Evolutionary conservation across 2,113 vertebrate species (phyloP), one percentile per base, ranked within the genome.

Genomic region (Nibea coibor): DNA sequence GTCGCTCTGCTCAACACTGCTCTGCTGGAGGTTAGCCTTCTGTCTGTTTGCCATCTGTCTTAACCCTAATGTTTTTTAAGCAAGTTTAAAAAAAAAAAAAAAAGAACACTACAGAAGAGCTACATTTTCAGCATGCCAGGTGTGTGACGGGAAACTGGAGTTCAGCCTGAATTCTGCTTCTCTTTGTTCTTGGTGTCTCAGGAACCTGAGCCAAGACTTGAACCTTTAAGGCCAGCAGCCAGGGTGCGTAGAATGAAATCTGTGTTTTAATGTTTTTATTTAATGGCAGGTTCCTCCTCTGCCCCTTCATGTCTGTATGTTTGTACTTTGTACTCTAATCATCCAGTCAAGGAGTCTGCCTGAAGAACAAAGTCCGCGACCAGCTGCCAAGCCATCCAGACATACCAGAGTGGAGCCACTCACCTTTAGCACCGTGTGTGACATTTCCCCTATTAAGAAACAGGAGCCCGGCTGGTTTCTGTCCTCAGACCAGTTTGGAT

Each of bases 381-480:
- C 3, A 7, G 43, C 63, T 26, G 57, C 54, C 61, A 66, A 12
- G n/a, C 61, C 53, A 5, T 35, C 71, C 5, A 50, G 48, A 20
- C 58, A 67, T 43, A 45, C 65, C 63, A 51, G 20, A 56, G 24
- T 65, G 17, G 15, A 61, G 24, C 78, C 45, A 0, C 42, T 78
- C 50, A 64, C 56, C 70, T 78, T 85, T 54, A 76, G 69, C 14
- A 48, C 80, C 20, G 47, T 78, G 45, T 64, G 85, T 51, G 0
- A 42, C 56, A 72, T 83, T 20, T 84, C 90, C 2, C 26, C 72
- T 11, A 65, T 80, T 26, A 66, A 54, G 43, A 75, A 35, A 14
- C 42, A 2, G 5, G 62, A 57, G 48, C 4, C 31, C 26, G 9
- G 17, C 22, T 54, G 64, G 72, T 72, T 71, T 35, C 31, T 2